These are phyloP conservation scores for Mesocentrotus franciscanus DNA, from an alignment of 53 echinoderm and acorn worm genomes.

Conservation along the genomic window DNA sequence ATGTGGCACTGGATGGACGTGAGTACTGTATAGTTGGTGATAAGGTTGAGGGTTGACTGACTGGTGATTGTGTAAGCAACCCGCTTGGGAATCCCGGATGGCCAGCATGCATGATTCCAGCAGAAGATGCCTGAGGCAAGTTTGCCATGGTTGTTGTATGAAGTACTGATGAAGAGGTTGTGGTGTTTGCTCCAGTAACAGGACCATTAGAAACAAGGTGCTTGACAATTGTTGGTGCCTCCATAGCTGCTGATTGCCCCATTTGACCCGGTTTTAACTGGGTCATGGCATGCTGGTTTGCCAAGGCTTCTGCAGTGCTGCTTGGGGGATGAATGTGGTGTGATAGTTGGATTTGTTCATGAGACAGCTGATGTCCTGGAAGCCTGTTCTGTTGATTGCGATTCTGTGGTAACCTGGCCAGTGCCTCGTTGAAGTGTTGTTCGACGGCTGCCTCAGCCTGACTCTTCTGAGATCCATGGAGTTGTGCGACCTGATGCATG, in stretches of 20 bases:
- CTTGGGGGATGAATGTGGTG: conserved; percentile 52
- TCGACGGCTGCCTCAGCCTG: conserved; percentile 71
- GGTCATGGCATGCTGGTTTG: conserved; percentile 57
- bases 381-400: conserved; percentile 57
- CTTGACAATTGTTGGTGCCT: conserved; percentile 74
- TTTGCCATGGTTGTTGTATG: conserved; percentile 51
- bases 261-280: conserved; percentile 33
- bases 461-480: conserved; percentile 58
- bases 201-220: conserved; percentile 66
- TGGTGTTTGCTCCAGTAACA: conserved; percentile 63
- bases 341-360: conserved; percentile 45
- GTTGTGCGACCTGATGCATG: conserved; percentile 56
- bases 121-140: conserved; percentile 58
- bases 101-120: conserved; percentile 36
- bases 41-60: conserved; percentile 63
- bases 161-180: conserved; percentile 61
- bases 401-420: conserved; percentile 63
- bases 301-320: conserved; percentile 47
- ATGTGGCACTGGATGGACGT: conserved; percentile 60
- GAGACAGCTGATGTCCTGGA: conserved; percentile 64
- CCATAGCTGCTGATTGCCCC: conserved; percentile 64
- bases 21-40: conserved; percentile 67
- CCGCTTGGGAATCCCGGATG: conserved; percentile 41
- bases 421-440: conserved; percentile 72
- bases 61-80: conserved; percentile 49